Evolutionary conservation across 2,113 vertebrate species (phyloP).

Genomic region (Lophura nycthemera): DNA sequence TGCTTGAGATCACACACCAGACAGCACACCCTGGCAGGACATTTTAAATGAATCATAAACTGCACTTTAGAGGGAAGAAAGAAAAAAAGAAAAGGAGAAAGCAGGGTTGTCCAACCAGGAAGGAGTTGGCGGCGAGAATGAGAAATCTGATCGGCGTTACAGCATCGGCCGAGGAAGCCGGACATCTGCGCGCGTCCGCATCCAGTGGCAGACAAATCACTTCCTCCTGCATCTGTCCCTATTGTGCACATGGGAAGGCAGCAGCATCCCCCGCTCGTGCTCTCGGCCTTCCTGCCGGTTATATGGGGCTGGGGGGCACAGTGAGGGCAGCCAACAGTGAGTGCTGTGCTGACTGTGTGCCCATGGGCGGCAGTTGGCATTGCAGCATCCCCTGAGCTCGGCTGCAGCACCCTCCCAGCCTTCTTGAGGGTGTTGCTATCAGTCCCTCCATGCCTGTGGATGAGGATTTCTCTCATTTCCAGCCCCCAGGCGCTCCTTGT

Average conservation of each 20-base stretch:
- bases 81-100: not conserved
- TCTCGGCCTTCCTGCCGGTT: not conserved
- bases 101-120: not conserved
- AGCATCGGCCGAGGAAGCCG: not conserved
- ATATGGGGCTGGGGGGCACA: not conserved
- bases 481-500: not conserved
- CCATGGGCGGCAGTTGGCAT: not conserved
- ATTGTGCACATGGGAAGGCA: not conserved
- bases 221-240: constrained; percentile 53
- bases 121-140: not conserved
- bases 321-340: not conserved
- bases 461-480: not conserved
- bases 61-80: not conserved
- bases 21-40: not conserved
- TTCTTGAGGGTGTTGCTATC: rapidly evolving
- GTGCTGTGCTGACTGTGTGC: too few species aligned
- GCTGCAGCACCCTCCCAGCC: not conserved
- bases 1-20: not conserved
- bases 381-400: rapidly evolving
- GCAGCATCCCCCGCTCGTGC: not conserved
- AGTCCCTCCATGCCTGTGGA: not conserved
- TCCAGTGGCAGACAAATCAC: constrained; percentile 18
- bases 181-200: not conserved
- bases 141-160: not conserved
- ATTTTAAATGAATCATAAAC: not conserved